phyloP scores from a whole-genome alignment of 2,797 vertebrate species.

The Pangasius krempfi region DNA sequence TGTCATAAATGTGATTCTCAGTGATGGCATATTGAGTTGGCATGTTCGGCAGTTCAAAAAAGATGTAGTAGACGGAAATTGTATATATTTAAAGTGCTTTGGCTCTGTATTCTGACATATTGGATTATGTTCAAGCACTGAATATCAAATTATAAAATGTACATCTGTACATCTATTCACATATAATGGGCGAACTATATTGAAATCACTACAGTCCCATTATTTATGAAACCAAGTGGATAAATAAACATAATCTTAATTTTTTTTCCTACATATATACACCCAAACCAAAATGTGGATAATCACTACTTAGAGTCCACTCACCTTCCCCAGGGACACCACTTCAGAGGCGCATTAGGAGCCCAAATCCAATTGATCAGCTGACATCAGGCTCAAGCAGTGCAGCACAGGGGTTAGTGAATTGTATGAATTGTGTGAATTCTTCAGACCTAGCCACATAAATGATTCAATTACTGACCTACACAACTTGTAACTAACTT shows the following conservation, averaged over 20 bases:
- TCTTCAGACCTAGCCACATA: not conserved
- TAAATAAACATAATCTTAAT: not conserved
- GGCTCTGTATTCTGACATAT: not conserved
- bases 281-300: not conserved
- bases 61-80: not conserved
- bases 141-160: not conserved
- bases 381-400: not conserved
- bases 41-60: not conserved
- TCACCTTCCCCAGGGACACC: not conserved
- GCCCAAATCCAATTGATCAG: not conserved
- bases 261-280: not conserved
- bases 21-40: not conserved
- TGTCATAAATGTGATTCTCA: slow-evolving; percentile 1
- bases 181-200: not conserved
- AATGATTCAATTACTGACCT: not conserved
- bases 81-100: not conserved
- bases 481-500: not conserved
- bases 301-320: not conserved
- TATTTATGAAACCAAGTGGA: not conserved
- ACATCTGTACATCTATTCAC: not conserved
- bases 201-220: not conserved
- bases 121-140: not conserved
- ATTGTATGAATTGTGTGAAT: no score
- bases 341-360: not conserved
- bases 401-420: not conserved